Percentiles rank a stretch among this genome's conserved stretches.
Evolutionary conservation across 2,888 invertebrate species (phyloP).

Genomic region (Nymphalis c-album): DNA sequence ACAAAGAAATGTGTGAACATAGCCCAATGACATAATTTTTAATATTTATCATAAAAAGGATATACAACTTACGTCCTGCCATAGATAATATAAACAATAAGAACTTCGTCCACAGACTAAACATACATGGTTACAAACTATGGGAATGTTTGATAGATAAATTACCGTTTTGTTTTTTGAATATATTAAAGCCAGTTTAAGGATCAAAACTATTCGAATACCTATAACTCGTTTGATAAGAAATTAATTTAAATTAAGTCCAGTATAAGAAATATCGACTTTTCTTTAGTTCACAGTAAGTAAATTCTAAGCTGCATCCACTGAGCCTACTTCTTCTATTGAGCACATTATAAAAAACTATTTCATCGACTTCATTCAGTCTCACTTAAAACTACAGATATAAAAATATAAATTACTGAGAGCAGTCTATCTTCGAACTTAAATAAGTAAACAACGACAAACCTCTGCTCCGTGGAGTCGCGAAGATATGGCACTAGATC

Average conservation of each 20-base stretch:
- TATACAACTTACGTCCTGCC: too few relatives aligned
- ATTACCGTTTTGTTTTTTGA: too few relatives aligned
- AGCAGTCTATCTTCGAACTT: slow-evolving; percentile 20
- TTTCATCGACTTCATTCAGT: slow-evolving; percentile 19
- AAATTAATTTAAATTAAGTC: background rate
- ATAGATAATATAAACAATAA: too few relatives aligned
- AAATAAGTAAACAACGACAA: background rate
- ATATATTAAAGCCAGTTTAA: background rate
- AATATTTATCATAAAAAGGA: too few relatives aligned
- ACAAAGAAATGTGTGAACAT: too few relatives aligned
- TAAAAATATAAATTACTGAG: slow-evolving; percentile 7
- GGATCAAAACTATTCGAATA: background rate
- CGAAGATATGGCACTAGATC: slow-evolving; percentile 17
- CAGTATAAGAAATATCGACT: too few relatives aligned
- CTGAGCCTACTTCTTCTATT: slow-evolving; percentile 4
- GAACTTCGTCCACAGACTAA: too few relatives aligned
- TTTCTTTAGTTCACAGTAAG: background rate
- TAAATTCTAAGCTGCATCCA: background rate
- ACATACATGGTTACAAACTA: too few relatives aligned
- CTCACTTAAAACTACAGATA: slow-evolving; percentile 10
- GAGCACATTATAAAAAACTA: background rate
- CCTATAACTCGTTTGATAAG: background rate
- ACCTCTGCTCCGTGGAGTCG: slow-evolving; percentile 1
- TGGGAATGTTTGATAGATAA: too few relatives aligned
- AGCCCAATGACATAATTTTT: too few relatives aligned